These are phyloP conservation scores for Agapetus fuscipes DNA, from an alignment of 2,888 invertebrate genomes.

Conservation along the genomic window DNA sequence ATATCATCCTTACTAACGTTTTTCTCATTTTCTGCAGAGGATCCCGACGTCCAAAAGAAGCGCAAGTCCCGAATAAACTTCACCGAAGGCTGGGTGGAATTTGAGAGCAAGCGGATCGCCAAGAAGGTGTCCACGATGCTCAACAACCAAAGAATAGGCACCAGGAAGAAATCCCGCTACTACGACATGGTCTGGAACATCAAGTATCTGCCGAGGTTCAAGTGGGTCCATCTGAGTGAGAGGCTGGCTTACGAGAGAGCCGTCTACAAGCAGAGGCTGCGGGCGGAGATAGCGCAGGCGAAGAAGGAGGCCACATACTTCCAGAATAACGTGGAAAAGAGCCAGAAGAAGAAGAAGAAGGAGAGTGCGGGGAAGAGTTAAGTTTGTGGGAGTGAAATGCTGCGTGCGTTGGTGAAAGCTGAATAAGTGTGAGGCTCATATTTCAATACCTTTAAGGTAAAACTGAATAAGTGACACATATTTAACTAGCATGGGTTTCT, in stretches of 20 bases:
- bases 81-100: slow-evolving; percentile 95
- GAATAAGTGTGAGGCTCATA: too few relatives aligned
- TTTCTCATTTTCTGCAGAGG: too few relatives aligned
- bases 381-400: too few relatives aligned
- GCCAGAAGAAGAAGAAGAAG: slow-evolving; percentile 54
- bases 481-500: too few relatives aligned
- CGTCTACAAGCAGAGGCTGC: slow-evolving; percentile 74
- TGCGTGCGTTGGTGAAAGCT: too few relatives aligned
- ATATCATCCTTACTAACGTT: too few relatives aligned
- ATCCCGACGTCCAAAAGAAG: slow-evolving; percentile 40
- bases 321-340: slow-evolving; percentile 71
- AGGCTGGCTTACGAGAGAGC: slow-evolving; percentile 87
- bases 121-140: slow-evolving; percentile 73
- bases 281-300: slow-evolving; percentile 82
- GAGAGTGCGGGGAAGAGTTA: too few relatives aligned
- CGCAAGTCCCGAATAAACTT: slow-evolving; percentile 54
- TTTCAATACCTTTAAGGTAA: too few relatives aligned
- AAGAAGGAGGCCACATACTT: slow-evolving; percentile 86
- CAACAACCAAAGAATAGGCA: slow-evolving; percentile 83
- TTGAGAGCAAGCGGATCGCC: slow-evolving; percentile 77
- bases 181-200: slow-evolving; percentile 93
- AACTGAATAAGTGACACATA: too few relatives aligned
- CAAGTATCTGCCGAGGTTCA: slow-evolving; percentile 90
- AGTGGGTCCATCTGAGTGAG: slow-evolving; percentile 94
- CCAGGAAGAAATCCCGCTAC: slow-evolving; percentile 76